A percentile compares a stretch with the other conserved stretches of the same genome.
These are phyloP conservation scores for Ochotona curzoniae DNA, from an alignment of 2,113 vertebrate genomes.

Conservation along the genomic window DNA sequence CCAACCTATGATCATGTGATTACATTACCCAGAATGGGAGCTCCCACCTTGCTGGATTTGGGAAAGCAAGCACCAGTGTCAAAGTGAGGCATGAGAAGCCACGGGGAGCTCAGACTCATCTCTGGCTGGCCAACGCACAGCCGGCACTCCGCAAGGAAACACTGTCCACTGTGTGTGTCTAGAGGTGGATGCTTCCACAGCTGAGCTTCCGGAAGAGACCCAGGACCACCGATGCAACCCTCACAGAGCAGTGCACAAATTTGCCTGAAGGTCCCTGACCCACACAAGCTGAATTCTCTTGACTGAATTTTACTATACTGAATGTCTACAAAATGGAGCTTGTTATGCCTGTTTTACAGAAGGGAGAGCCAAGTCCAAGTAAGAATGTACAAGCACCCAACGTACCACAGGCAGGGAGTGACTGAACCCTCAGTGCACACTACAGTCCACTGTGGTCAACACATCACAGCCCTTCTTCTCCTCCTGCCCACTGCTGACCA, in stretches of 20 bases:
- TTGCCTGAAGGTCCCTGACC: not conserved
- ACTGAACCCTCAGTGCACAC: rapidly evolving
- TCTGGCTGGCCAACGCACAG: not conserved
- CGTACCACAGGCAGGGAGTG: rapidly evolving
- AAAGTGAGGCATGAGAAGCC: rapidly evolving
- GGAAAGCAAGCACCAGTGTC: not conserved
- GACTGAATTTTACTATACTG: too few species aligned
- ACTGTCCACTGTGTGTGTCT: not conserved
- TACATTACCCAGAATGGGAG: rapidly evolving
- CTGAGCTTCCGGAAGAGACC: not conserved
- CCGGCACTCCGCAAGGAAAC: not conserved
- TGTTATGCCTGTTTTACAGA: not conserved
- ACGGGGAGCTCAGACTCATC: not conserved
- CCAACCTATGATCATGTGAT: not conserved
- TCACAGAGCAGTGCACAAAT: not conserved
- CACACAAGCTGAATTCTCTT: too few species aligned
- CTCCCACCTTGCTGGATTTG: not conserved
- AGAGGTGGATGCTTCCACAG: not conserved
- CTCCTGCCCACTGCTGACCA: too few species aligned
- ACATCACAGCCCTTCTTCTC: rapidly evolving
- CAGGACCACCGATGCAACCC: not conserved
- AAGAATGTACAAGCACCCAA: not conserved
- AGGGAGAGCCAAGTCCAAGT: not conserved
- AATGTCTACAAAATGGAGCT: not conserved
- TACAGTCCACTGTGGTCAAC: not conserved